Conservation (phyloP, 2,888 invertebrate genomes). For the Sicus ferrugineus region DNA sequence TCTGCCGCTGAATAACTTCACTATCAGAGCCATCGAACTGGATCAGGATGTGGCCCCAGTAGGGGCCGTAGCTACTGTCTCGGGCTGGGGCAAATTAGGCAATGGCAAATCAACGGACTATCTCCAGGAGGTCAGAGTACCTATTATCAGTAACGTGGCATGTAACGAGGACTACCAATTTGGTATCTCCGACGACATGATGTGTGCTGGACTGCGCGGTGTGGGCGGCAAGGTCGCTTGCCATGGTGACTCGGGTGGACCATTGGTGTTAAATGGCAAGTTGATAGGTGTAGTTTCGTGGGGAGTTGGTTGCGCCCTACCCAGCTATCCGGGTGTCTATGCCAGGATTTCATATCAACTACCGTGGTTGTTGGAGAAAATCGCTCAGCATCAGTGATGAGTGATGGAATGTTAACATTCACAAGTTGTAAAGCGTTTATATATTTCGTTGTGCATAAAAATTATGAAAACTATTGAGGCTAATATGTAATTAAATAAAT, state of each 20-base stretch:
- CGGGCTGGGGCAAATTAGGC: conserved; percentile 54
- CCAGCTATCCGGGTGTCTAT: conserved; percentile 56
- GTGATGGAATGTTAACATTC: too few species aligned
- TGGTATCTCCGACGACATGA: conserved; percentile 52
- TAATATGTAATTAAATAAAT: too few species aligned
- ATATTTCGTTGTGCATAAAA: too few species aligned
- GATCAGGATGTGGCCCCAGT: conserved; percentile 20
- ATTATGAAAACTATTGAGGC: too few species aligned
- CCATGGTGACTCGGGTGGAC: conserved; percentile 60
- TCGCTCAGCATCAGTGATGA: not conserved
- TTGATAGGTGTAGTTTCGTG: conserved; percentile 58
- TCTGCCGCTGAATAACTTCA: conserved; percentile 42
- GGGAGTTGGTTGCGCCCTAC: conserved; percentile 56
- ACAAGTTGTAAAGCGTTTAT: too few species aligned
- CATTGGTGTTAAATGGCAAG: conserved; percentile 49
- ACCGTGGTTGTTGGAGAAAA: conserved; percentile 49
- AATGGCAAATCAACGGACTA: conserved; percentile 57
- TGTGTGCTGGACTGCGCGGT: conserved; percentile 52
- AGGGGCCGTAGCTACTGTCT: conserved; percentile 42
- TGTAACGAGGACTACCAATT: conserved; percentile 48
- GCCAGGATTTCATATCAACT: conserved; percentile 47
- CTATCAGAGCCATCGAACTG: conserved; percentile 46
- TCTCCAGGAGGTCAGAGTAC: conserved; percentile 49
- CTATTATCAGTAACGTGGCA: conserved; percentile 47
- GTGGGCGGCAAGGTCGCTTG: conserved; percentile 55